Percentiles rank a stretch among this genome's conserved stretches.
Evolutionary conservation across 35 echinoderm and acorn worm species (phyloP).

Genomic region (Eucidaris tribuloides): DNA sequence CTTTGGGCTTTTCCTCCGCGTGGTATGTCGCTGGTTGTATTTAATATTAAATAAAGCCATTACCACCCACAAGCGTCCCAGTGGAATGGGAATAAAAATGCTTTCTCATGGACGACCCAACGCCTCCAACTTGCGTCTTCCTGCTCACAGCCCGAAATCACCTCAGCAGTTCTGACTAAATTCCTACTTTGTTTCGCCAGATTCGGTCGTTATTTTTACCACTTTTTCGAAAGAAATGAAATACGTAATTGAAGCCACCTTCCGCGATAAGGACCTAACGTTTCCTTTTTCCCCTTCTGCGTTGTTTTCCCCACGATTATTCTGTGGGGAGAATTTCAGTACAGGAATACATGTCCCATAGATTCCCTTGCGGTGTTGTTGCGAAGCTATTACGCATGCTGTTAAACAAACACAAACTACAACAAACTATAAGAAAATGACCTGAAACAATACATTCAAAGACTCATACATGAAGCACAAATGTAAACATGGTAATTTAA

Average conservation of each 20-base stretch:
- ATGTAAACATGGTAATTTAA: no score
- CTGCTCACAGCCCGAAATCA: background rate
- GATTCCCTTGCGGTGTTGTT: no score
- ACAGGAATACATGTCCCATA: no score
- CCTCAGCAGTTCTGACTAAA: no score
- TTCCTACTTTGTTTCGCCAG: background rate
- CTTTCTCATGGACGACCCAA: slow-evolving; percentile 13
- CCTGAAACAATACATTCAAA: no score
- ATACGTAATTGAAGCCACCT: background rate
- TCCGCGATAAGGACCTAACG: background rate
- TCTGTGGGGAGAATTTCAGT: no score
- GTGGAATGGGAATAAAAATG: slow-evolving; percentile 1
- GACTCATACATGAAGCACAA: no score
- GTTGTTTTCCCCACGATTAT: background rate
- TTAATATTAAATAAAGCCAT: slow-evolving; percentile 2
- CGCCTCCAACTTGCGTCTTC: background rate
- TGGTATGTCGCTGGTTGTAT: background rate
- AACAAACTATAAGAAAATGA: no score
- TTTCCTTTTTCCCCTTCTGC: background rate
- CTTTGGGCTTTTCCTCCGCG: background rate
- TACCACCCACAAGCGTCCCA: background rate
- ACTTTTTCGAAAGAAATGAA: no score
- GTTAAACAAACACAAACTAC: no score
- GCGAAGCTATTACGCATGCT: no score
- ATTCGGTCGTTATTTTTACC: background rate